Evolutionary conservation across 2,113 vertebrate species (phyloP).

Genomic region (Tangachromis dhanisi): DNA sequence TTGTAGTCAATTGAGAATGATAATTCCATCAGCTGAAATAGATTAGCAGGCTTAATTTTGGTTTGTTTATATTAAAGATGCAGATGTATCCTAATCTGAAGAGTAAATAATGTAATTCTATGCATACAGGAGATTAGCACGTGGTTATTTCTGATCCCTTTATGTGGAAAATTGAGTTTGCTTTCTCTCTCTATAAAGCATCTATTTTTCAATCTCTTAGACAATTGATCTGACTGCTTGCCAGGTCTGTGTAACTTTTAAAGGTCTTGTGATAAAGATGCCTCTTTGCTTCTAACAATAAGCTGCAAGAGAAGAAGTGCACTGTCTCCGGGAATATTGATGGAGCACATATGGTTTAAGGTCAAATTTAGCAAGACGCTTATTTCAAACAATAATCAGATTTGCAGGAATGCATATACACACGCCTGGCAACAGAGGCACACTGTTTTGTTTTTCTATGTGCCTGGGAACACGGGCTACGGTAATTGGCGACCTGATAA

Average conservation of each 20-base stretch:
- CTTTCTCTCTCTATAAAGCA: neutral
- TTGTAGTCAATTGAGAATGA: neutral
- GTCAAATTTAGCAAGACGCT: neutral
- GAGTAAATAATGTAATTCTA: neutral
- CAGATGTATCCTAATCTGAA: neutral
- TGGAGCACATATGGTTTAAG: slow-evolving; percentile 12
- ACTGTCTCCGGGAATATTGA: neutral
- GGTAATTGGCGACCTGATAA: slow-evolving; percentile 57
- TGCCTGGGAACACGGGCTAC: neutral
- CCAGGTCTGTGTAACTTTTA: neutral
- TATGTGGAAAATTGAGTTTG: neutral
- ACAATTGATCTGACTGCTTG: neutral
- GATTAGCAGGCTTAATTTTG: neutral
- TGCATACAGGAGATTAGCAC: neutral
- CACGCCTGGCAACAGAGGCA: neutral
- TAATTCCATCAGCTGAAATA: neutral
- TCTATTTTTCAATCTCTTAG: neutral
- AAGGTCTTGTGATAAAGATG: slow-evolving; percentile 2
- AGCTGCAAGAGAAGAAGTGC: neutral
- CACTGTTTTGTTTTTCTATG: neutral
- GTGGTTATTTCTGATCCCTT: neutral
- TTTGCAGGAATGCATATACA: slow-evolving; percentile 24
- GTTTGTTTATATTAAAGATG: neutral
- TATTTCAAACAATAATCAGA: slow-evolving; percentile 31
- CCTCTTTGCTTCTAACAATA: neutral